Conservation (phyloP, 2,113 vertebrate genomes). For the Sinosuthora webbiana region DNA sequence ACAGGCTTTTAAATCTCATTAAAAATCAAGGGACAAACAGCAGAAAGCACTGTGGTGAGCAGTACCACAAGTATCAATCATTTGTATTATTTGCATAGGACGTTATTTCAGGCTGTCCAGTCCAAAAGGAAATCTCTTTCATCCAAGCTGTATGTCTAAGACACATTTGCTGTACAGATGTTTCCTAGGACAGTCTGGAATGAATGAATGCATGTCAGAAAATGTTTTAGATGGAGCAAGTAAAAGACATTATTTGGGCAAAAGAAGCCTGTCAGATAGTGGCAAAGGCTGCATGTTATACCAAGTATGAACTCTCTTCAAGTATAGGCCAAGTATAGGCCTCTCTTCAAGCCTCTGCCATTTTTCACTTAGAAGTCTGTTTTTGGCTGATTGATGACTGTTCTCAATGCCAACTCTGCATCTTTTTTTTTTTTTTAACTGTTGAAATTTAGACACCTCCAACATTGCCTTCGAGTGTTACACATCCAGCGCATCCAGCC, state of each 20-base stretch:
- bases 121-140: constrained; percentile 62
- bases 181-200: constrained; percentile 59
- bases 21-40: constrained; percentile 1
- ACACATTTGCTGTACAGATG: constrained; percentile 71
- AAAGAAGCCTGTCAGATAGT: neutral
- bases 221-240: constrained; percentile 34
- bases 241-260: constrained; percentile 16
- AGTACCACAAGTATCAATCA: constrained; percentile 43
- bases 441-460: neutral
- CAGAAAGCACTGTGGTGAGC: constrained; percentile 40
- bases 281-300: neutral
- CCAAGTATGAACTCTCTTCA: neutral
- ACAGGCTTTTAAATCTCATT: constrained; percentile 23
- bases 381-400: neutral
- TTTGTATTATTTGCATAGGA: constrained; percentile 55
- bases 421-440: neutral
- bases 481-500: neutral
- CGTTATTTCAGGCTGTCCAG: constrained; percentile 49
- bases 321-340: too few relatives aligned
- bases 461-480: neutral
- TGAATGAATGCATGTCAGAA: constrained; percentile 42
- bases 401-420: neutral
- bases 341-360: neutral
- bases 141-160: constrained; percentile 47
- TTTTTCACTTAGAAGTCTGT: neutral